Conservation (phyloP, 2,888 invertebrate species). For the Labia minor region DNA sequence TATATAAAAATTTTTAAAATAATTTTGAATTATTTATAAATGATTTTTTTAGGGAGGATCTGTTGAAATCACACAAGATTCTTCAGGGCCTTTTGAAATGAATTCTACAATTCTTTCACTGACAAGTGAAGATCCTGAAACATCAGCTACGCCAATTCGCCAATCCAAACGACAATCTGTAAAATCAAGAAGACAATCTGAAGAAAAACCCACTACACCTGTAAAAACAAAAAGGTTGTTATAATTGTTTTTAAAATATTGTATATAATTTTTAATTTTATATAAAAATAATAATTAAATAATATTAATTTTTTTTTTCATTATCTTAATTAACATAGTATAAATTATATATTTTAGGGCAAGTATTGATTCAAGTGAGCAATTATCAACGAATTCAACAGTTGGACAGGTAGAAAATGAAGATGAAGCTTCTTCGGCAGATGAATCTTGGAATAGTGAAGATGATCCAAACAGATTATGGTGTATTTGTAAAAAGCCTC, state of each 20-base stretch:
- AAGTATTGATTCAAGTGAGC: background rate
- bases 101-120: background rate
- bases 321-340: background rate
- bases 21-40: background rate
- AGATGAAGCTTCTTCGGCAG: slow-evolving; percentile 42
- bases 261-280: background rate
- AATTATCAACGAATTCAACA: background rate
- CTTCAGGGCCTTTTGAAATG: background rate
- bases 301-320: background rate
- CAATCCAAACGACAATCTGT: background rate
- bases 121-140: background rate
- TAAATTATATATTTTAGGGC: background rate
- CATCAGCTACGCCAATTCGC: background rate
- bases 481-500: slow-evolving; percentile 92
- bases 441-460: slow-evolving; percentile 62
- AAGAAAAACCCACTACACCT: background rate
- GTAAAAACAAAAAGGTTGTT: background rate
- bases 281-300: background rate
- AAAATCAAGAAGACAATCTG: background rate
- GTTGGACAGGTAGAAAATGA: slow-evolving; percentile 37
- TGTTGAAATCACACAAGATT: background rate
- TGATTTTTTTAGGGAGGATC: background rate
- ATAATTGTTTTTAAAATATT: too few relatives aligned
- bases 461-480: slow-evolving; percentile 88
- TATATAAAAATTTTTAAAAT: too few relatives aligned